Evolutionary conservation across 2,113 vertebrate species (phyloP).

Genomic region (Lepus timidus): DNA sequence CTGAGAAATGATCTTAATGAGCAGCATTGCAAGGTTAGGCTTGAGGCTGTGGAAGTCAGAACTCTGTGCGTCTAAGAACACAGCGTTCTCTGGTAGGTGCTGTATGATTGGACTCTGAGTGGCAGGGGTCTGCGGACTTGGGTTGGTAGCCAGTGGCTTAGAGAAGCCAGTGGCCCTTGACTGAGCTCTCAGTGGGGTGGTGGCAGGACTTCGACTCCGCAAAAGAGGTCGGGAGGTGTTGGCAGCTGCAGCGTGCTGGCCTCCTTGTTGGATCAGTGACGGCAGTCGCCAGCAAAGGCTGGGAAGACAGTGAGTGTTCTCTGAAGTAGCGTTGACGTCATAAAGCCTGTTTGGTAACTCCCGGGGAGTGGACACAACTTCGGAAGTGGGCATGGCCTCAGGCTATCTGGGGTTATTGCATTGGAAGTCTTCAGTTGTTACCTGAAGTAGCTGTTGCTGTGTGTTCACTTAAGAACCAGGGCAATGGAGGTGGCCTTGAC

Average conservation of each 20-base stretch:
- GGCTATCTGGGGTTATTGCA: not conserved
- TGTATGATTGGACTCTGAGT: not conserved
- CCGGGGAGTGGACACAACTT: not conserved
- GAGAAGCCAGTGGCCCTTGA: not conserved
- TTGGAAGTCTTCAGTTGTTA: not conserved
- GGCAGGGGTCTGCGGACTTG: not conserved
- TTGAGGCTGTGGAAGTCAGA: not conserved
- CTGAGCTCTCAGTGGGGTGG: not conserved
- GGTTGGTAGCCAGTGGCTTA: not conserved
- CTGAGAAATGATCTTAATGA: not conserved
- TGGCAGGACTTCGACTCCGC: not conserved
- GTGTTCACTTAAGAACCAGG: not conserved
- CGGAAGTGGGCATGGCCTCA: slow-evolving; percentile 13
- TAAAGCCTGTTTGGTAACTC: not conserved
- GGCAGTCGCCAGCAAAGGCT: not conserved
- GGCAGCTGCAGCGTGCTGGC: not conserved
- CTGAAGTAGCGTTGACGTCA: not conserved
- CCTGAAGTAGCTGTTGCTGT: not conserved
- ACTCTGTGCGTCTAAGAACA: not conserved
- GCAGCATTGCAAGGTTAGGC: not conserved
- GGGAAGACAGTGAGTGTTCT: not conserved
- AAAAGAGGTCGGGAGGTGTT: not conserved
- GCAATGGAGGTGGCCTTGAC: not conserved
- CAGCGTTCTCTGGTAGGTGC: not conserved
- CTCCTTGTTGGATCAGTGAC: not conserved